Evolutionary conservation across 2,888 invertebrate species (phyloP), one percentile per base, ranked within the genome.

Genomic region (Leucozona laternaria): DNA sequence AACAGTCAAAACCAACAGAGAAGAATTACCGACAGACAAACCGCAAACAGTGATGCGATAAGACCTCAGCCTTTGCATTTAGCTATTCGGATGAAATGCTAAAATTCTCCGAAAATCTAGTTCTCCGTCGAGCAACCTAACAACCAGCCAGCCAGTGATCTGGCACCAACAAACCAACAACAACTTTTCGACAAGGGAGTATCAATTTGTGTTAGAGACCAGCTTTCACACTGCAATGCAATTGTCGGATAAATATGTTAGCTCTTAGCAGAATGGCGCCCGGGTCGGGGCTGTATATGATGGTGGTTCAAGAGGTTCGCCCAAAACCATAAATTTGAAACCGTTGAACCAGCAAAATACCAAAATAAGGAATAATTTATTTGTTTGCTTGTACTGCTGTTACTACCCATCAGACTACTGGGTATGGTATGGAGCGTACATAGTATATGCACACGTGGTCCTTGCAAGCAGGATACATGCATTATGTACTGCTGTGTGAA

Each of bases 281-380:
- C 60, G 37, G 37, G 43, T 68, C 53, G 62, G 50, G 48, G 10
- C 37, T 43, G 10, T 15, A 28, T 28, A 6, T n/a, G n/a, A 48
- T 50, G 53, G 15, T 13, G 17, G n/a, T 58, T 20, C 43, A 58
- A 50, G 28, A 60, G 60, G 17, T 72, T 77, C 53, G 20, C 17
- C 25, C 11, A 73, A 73, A 78, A 73, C 85, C 85, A 85, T 85
- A 81, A 85, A 85, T 85, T 85, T 64, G 10, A 68, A 81, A 70
- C 85, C 73, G 85, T 85, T 85, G 81, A 85, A 85, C 81, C 70
- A 81, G 77, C 85, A 85, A 78, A 85, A 85, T 73, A 85, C 77
- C 85, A 77, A 85, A 85, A 85, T 85, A 78, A 68, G 85, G 81
- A 85, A 85, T 85, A 85, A 85, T 81, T 81, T 85, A 85, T 85